These are phyloP conservation scores for Ormyrus labotus DNA, from an alignment of 2,888 invertebrate species.

Conservation along the genomic window DNA sequence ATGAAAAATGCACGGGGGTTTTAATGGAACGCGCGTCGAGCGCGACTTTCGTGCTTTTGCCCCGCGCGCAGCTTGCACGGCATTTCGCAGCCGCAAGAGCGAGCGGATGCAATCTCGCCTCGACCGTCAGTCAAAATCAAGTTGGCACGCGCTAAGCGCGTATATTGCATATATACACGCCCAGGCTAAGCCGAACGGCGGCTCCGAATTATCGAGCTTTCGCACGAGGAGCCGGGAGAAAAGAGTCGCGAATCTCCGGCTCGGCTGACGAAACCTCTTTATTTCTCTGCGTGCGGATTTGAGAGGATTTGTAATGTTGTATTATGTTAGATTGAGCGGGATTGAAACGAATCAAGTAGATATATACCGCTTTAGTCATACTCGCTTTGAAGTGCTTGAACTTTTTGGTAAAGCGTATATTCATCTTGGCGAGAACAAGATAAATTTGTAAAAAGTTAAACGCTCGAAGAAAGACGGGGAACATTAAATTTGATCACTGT, in stretches of 20 bases:
- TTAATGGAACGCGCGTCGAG: constrained; percentile 29
- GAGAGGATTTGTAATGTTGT: no score
- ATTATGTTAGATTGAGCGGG: no score
- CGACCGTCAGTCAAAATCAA: constrained; percentile 22
- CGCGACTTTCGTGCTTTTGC: constrained; percentile 4
- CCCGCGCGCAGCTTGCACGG: constrained; percentile 9
- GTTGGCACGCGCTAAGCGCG: neutral
- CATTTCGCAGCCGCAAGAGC: neutral
- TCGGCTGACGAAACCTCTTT: no score
- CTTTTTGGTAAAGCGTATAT: no score
- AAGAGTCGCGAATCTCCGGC: neutral
- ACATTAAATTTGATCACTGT: no score
- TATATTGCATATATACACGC: neutral
- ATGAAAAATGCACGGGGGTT: constrained; percentile 38
- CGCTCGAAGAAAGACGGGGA: no score
- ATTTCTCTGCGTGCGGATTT: no score
- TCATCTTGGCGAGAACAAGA: no score
- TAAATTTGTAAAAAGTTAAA: no score
- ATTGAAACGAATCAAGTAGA: no score
- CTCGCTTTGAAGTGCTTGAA: no score
- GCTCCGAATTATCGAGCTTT: constrained; percentile 26
- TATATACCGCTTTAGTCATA: no score
- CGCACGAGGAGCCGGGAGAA: neutral
- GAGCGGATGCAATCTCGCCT: constrained; percentile 10
- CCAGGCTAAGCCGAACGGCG: neutral